These are phyloP conservation scores for Stomatorhinus walkeri DNA, from an alignment of 2,797 vertebrate species.

Conservation along the genomic window DNA sequence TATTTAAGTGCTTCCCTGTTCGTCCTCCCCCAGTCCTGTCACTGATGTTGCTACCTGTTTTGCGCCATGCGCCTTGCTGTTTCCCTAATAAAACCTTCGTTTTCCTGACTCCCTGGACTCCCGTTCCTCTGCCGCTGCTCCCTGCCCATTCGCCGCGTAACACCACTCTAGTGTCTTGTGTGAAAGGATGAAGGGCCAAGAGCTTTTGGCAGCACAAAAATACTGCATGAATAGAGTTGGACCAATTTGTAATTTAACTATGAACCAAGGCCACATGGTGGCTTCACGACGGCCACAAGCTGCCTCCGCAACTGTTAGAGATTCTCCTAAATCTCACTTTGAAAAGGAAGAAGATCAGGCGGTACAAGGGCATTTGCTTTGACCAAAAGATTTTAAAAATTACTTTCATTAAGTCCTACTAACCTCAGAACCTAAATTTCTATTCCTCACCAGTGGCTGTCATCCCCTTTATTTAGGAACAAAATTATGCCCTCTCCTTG, in stretches of 20 bases:
- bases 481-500: background rate
- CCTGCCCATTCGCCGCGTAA: no score
- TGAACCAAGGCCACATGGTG: background rate
- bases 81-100: no score
- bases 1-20: no score
- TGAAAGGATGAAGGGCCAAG: background rate
- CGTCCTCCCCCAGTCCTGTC: no score
- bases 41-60: no score
- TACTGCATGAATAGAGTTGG: background rate
- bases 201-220: background rate
- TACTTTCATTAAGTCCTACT: background rate
- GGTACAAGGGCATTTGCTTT: background rate
- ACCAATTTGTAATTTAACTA: background rate
- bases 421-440: background rate
- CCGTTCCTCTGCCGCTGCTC: no score
- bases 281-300: background rate
- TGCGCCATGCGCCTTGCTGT: no score
- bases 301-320: background rate
- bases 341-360: background rate
- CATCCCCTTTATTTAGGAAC: background rate
- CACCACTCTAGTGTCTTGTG: background rate
- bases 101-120: no score
- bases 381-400: background rate
- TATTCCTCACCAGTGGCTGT: background rate
- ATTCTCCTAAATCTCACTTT: background rate